These are phyloP conservation scores for Eupristina koningsbergeri DNA, from an alignment of 1,140 invertebrate species.

Conservation along the genomic window DNA sequence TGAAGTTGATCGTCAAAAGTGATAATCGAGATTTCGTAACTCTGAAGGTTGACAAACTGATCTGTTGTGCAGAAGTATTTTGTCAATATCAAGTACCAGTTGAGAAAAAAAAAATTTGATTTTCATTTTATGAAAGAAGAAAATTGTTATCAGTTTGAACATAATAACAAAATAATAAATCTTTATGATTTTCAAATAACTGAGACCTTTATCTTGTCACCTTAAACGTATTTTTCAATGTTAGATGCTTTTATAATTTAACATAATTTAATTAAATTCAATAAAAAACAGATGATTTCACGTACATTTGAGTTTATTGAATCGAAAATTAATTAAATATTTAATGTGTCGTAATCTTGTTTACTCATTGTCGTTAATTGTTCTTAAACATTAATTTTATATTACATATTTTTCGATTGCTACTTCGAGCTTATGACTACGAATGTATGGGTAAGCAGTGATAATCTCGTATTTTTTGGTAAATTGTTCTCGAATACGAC, in stretches of 20 bases:
- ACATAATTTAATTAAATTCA: background rate
- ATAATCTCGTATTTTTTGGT: too few relatives aligned
- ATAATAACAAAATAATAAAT: constrained; percentile 59
- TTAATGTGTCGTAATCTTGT: too few relatives aligned
- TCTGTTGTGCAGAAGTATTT: constrained; percentile 13
- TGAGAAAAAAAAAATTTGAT: constrained; percentile 24
- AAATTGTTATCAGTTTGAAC: constrained; percentile 46
- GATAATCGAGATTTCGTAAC: constrained; percentile 1
- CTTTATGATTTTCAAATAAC: constrained; percentile 50
- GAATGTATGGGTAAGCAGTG: too few relatives aligned
- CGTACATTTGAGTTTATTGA: background rate
- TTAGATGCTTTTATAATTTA: background rate
- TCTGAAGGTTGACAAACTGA: background rate
- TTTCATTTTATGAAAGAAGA: constrained; percentile 20
- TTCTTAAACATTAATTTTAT: too few relatives aligned
- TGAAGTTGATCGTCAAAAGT: constrained; percentile 42
- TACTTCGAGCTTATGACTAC: too few relatives aligned
- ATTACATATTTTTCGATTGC: too few relatives aligned
- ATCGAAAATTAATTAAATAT: too few relatives aligned
- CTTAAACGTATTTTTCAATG: constrained; percentile 53
- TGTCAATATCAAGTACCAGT: background rate
- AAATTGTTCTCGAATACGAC: background rate
- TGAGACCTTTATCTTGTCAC: constrained; percentile 42
- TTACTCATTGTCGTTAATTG: too few relatives aligned
- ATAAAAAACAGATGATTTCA: background rate